These are phyloP conservation scores for Passer montanus DNA, from an alignment of 2,113 vertebrate species.

Conservation along the genomic window DNA sequence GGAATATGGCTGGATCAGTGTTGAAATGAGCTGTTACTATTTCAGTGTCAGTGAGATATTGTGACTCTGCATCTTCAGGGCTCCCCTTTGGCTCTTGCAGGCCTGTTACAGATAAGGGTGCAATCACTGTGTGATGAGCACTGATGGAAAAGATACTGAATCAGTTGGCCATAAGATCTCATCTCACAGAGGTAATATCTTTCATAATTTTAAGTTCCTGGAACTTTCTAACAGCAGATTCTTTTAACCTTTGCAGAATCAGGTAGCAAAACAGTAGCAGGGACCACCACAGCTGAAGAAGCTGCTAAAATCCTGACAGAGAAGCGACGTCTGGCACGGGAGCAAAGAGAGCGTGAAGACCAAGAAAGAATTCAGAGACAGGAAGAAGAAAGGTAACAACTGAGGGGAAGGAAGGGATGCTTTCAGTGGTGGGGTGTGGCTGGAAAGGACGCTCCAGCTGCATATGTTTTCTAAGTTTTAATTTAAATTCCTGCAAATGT, in stretches of 20 bases:
- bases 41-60: not conserved
- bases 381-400: conserved; percentile 81
- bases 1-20: not conserved
- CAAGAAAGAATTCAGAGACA: conserved; percentile 81
- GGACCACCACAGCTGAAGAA: conserved; percentile 84
- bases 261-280: conserved; percentile 71
- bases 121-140: not conserved
- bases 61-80: not conserved
- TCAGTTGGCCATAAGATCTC: not conserved
- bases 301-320: conserved; percentile 87
- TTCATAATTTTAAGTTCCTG: not conserved
- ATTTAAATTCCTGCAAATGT: not conserved
- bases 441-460: not conserved
- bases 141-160: not conserved
- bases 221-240: not conserved
- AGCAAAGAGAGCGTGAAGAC: conserved; percentile 85
- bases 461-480: not conserved
- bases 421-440: not conserved
- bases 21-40: not conserved
- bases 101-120: not conserved
- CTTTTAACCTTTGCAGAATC: conserved; percentile 70
- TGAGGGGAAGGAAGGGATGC: not conserved
- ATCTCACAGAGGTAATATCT: not conserved
- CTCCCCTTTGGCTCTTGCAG: not conserved
- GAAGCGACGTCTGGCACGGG: conserved; percentile 84